Conservation (phyloP, 2,113 vertebrate genomes). For the Sebastes fasciatus region DNA sequence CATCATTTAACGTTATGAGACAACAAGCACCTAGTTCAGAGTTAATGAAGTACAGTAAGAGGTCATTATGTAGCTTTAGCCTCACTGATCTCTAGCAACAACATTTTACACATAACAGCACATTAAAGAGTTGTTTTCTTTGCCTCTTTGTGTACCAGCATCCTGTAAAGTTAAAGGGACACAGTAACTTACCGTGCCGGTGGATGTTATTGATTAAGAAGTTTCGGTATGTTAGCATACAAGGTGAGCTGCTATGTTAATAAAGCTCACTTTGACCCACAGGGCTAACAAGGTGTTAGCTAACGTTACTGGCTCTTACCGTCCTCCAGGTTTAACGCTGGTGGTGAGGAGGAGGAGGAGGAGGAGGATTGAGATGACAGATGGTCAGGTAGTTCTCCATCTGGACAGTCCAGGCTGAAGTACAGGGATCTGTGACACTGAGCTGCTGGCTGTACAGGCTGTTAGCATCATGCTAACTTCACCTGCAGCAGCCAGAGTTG, state of each 20-base stretch:
- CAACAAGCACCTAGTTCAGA: not conserved
- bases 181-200: not conserved
- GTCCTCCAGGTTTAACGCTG: not conserved
- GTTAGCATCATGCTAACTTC: slow-evolving; percentile 2
- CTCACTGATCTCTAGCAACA: not conserved
- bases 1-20: not conserved
- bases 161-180: not conserved
- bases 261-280: not conserved
- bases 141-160: not conserved
- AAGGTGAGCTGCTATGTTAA: not conserved
- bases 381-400: slow-evolving; percentile 24
- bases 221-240: not conserved
- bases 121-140: too few species aligned
- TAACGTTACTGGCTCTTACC: slow-evolving; percentile 21
- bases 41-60: too few species aligned
- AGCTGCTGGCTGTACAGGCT: not conserved
- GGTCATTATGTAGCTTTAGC: not conserved
- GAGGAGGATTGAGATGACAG: slow-evolving; percentile 15
- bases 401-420: slow-evolving; percentile 7
- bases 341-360: not conserved
- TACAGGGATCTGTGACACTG: not conserved
- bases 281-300: not conserved
- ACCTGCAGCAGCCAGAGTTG: slow-evolving; percentile 4
- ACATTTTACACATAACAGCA: not conserved
- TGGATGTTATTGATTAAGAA: not conserved